Conservation (phyloP, 2,113 vertebrate species). For the Eonycteris spelaea region DNA sequence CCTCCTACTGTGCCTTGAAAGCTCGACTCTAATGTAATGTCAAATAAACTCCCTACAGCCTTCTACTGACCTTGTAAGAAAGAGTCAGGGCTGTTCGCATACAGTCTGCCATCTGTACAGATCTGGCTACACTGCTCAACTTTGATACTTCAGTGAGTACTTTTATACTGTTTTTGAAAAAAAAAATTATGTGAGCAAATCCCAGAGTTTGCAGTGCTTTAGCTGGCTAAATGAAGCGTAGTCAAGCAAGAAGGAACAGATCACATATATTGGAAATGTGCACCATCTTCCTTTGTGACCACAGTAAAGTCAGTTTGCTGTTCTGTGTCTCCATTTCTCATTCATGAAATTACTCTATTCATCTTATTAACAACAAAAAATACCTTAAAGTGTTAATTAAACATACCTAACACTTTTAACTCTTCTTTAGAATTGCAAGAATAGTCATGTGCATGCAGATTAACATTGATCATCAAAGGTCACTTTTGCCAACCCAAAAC, state of each 20-base stretch:
- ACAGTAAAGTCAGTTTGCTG: constrained; percentile 3
- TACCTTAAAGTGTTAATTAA: background rate
- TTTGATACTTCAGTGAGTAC: constrained; percentile 6
- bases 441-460: background rate
- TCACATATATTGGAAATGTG: constrained; percentile 15
- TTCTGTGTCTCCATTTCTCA: background rate
- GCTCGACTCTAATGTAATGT: background rate
- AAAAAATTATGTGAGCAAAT: constrained; percentile 16
- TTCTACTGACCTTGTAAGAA: constrained; percentile 22
- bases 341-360: background rate
- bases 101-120: constrained; percentile 24
- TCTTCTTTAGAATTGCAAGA: background rate
- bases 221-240: constrained; percentile 10
- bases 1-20: background rate
- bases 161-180: constrained; percentile 21
- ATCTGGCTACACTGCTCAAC: constrained; percentile 52
- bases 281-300: background rate
- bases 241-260: background rate
- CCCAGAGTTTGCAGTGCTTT: background rate
- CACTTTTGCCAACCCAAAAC: background rate
- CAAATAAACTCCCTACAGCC: background rate
- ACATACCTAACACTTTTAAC: background rate
- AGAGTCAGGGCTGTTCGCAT: background rate
- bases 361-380: background rate
- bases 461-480: background rate